Evolutionary conservation across 2,113 vertebrate genomes (phyloP).

Genomic region (Tragelaphus buxtoni): DNA sequence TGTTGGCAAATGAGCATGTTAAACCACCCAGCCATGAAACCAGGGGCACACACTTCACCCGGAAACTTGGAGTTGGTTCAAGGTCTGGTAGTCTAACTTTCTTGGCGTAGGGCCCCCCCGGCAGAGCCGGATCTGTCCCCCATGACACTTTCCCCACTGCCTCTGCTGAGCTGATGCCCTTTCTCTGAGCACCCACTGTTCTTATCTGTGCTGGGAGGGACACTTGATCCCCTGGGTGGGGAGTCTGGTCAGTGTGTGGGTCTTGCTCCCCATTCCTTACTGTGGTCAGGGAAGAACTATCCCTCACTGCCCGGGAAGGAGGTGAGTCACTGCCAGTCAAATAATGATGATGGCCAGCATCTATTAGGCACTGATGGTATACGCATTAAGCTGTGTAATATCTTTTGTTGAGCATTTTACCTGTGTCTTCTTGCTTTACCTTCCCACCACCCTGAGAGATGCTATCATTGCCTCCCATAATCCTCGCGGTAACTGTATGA

Average conservation of each 20-base stretch:
- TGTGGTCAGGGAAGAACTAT: neutral
- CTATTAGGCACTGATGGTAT: neutral
- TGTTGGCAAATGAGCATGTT: conserved; percentile 45
- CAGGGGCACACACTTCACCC: neutral
- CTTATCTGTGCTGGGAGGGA: neutral
- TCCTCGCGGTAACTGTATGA: neutral
- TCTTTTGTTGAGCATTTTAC: neutral
- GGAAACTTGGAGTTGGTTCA: neutral
- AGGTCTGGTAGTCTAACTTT: neutral
- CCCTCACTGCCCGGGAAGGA: neutral
- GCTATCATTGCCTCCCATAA: neutral
- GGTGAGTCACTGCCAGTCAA: neutral
- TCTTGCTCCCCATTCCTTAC: neutral
- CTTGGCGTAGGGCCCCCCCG: neutral
- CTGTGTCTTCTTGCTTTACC: neutral
- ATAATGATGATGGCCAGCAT: neutral
- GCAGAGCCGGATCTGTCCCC: neutral
- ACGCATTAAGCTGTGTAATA: neutral
- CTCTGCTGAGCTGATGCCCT: neutral
- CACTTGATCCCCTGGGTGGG: neutral
- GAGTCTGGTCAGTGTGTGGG: neutral
- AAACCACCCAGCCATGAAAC: conserved; percentile 9
- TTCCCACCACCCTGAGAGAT: neutral
- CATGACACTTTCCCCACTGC: accelerated
- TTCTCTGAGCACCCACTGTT: neutral